Base-by-base conservation (phyloP, 2,888 invertebrate genomes). In the Lasioglossum zephyrum region DNA sequence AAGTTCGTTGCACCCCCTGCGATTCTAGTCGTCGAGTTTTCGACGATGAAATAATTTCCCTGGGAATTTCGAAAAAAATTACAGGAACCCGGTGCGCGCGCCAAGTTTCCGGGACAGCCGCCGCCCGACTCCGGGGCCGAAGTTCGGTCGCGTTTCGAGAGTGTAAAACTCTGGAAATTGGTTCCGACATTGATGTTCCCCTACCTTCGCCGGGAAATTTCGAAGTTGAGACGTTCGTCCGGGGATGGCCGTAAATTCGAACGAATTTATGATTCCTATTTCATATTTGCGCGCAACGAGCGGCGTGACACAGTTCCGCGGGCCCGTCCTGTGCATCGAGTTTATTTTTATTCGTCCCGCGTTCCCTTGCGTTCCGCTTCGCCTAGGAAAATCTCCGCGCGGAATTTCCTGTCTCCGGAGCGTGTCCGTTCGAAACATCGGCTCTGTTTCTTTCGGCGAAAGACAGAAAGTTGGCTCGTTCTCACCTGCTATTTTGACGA, bases 101-200 rank as follows among this genome's bases (percentile, higher is more conserved):
- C 39, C 22, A 81, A 81, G 22, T 75, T 81, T 18, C 39, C 44
- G n/a, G 11, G 18, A 72, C 66, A 47, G 66, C n/a, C 57, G 60
- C 73, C 47, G 47, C 22, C 53, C 53, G 22, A 47, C 18, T 73
- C 22, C n/a, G 47, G 1, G 18, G 13, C 41, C 66, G 11, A 75
- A 75, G 60, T 84, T 83, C 44, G 16, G 26, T n/a, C 36, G 72
- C 60, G 36, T 18, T 6, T 26, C 66, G 47, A 26, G 79, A 76
- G 57, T 41, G 74, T 73, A 84, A 85, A 85, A 84, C 79, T 84
- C 66, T 13, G 63, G 75, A 79, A 84, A 85, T 85, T 85, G 85
- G 72, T 85, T 85, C 22, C 63, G 85, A 84, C 85, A 84, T 79
- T 81, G 82, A 83, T 85, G 77, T 63, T 79, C 76, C 74, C 74